Conservation (phyloP, 2,113 vertebrate genomes). For the Platichthys stellatus region DNA sequence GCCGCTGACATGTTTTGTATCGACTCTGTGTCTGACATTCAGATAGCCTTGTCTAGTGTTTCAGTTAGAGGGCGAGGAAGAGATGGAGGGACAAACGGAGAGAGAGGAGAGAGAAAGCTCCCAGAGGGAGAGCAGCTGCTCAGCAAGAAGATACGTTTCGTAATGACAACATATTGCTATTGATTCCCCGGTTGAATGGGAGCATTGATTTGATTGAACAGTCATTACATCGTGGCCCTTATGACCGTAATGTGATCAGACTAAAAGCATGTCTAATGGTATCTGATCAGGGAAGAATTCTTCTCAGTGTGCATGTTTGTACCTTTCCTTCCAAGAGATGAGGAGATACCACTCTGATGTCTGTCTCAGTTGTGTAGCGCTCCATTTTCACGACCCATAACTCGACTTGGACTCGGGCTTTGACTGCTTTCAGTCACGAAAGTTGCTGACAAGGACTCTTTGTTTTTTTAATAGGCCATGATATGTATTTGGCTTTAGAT, state of each 20-base stretch:
- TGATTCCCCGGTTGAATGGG: constrained; percentile 65
- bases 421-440: too few species aligned
- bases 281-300: constrained; percentile 33
- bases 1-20: constrained; percentile 70
- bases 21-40: constrained; percentile 66
- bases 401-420: too few species aligned
- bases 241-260: constrained; percentile 75
- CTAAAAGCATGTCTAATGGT: constrained; percentile 76
- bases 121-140: constrained; percentile 63
- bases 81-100: constrained; percentile 37
- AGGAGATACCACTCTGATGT: not conserved
- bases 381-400: too few species aligned
- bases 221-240: constrained; percentile 56
- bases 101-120: constrained; percentile 31
- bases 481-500: too few species aligned
- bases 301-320: constrained; percentile 1
- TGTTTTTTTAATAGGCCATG: not conserved
- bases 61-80: constrained; percentile 33
- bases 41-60: constrained; percentile 57
- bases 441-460: not conserved
- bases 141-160: constrained; percentile 64
- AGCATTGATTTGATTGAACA: constrained; percentile 75
- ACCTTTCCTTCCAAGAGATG: not conserved
- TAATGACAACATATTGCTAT: constrained; percentile 65
- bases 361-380: too few species aligned